phyloP scores from a whole-genome alignment of 2,113 vertebrate genomes.

The Phyllostomus discolor region DNA sequence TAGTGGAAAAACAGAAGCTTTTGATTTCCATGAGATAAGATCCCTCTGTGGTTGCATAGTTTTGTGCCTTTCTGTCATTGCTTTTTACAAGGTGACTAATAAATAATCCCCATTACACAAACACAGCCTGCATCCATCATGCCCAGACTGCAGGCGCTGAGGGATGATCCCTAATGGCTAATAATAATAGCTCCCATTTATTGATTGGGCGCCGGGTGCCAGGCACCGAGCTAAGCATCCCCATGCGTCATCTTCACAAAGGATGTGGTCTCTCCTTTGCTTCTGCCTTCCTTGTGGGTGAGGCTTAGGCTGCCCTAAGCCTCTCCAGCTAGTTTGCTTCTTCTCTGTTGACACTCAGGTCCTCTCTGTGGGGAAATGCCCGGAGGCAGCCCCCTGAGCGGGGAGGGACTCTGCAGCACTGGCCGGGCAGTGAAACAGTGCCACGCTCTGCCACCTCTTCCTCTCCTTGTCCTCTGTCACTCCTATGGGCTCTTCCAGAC shows the following conservation, averaged over 20 bases:
- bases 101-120: slow-evolving; percentile 70
- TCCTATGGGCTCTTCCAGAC: background rate
- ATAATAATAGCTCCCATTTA: slow-evolving; percentile 66
- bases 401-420: background rate
- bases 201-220: slow-evolving; percentile 36
- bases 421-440: background rate
- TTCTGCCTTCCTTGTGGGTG: background rate
- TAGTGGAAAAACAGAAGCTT: slow-evolving; percentile 47
- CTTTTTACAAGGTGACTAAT: slow-evolving; percentile 73
- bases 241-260: slow-evolving; percentile 13
- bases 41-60: slow-evolving; percentile 55
- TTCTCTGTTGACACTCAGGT: background rate
- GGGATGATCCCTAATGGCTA: slow-evolving; percentile 67
- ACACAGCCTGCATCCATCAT: slow-evolving; percentile 65
- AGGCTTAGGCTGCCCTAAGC: background rate
- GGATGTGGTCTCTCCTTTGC: background rate
- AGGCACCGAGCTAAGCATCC: background rate
- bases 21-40: slow-evolving; percentile 64
- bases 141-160: slow-evolving; percentile 45
- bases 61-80: slow-evolving; percentile 63
- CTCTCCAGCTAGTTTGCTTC: background rate
- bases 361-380: background rate
- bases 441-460: background rate
- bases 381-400: background rate
- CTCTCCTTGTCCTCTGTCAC: background rate